Conservation (phyloP, 2,888 invertebrate species). For the Drosophila siamana region DNA sequence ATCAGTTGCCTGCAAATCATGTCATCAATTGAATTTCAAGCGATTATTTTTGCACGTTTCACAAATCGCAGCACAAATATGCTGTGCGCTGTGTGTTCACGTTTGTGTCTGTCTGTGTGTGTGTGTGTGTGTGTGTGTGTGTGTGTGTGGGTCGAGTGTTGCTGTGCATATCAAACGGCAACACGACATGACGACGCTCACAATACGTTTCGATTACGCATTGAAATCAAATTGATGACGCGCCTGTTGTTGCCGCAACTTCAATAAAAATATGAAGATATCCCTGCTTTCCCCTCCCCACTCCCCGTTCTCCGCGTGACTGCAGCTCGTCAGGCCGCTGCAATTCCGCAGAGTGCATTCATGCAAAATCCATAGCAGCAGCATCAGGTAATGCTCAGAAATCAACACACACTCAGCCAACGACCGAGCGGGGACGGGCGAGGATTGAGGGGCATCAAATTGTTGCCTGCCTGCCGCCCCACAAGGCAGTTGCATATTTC, state of each 20-base stretch:
- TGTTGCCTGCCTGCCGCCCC: conserved; percentile 27
- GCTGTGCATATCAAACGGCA: conserved; percentile 46
- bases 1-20: conserved; percentile 71
- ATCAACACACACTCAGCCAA: conserved; percentile 40
- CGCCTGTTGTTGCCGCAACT: conserved; percentile 51
- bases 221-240: conserved; percentile 76
- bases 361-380: conserved; percentile 50
- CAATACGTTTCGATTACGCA: conserved; percentile 79
- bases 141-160: conserved; percentile 25
- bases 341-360: conserved; percentile 74
- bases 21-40: conserved; percentile 79
- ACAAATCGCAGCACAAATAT: conserved; percentile 69
- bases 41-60: conserved; percentile 78
- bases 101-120: conserved; percentile 10
- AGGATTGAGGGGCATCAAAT: conserved; percentile 13
- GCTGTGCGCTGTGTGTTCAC: conserved; percentile 4
- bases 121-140: conserved; percentile 15
- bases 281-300: not conserved
- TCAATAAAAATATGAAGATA: conserved; percentile 33
- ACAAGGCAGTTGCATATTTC: conserved; percentile 60
- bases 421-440: not conserved
- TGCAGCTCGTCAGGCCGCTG: conserved; percentile 13
- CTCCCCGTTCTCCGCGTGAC: not conserved
- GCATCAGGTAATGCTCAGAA: conserved; percentile 41
- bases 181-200: conserved; percentile 40